A percentile compares a stretch with the other conserved stretches of the same genome.
These are phyloP conservation scores for Tachuris rubrigastra DNA, from an alignment of 2,113 vertebrate genomes.

Conservation along the genomic window DNA sequence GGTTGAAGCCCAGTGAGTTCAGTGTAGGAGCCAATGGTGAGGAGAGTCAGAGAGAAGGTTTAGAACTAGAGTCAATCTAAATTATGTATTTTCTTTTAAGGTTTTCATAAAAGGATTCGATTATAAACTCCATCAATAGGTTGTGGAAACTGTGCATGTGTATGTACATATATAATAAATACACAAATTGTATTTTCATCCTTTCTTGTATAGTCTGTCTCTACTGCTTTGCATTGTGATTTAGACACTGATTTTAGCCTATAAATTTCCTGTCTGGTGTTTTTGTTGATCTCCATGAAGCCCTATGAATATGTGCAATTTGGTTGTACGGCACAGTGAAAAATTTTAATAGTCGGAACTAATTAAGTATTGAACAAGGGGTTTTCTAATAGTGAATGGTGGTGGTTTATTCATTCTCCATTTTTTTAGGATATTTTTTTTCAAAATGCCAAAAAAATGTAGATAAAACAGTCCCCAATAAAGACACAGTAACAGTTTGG, in stretches of 20 bases:
- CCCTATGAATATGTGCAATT: background rate
- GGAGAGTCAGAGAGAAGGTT: background rate
- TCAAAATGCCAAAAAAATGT: background rate
- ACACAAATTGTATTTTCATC: background rate
- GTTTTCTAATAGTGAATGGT: background rate
- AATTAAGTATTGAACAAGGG: background rate
- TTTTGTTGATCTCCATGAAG: background rate
- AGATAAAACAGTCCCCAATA: background rate
- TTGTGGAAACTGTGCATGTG: rapidly evolving
- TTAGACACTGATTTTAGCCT: background rate
- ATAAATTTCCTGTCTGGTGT: rapidly evolving
- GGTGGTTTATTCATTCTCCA: background rate
- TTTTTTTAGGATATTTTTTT: background rate
- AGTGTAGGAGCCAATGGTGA: background rate
- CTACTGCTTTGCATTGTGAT: background rate
- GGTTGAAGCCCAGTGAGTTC: background rate
- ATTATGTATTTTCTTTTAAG: rapidly evolving
- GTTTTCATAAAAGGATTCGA: background rate
- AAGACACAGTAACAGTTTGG: background rate
- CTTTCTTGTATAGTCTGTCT: background rate
- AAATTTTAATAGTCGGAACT: background rate
- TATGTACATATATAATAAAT: rapidly evolving
- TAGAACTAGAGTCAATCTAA: background rate
- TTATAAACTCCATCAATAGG: background rate
- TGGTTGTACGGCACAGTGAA: background rate